phyloP scores from a whole-genome alignment of 2,113 vertebrate genomes.

The Nyctereutes procyonoides region DNA sequence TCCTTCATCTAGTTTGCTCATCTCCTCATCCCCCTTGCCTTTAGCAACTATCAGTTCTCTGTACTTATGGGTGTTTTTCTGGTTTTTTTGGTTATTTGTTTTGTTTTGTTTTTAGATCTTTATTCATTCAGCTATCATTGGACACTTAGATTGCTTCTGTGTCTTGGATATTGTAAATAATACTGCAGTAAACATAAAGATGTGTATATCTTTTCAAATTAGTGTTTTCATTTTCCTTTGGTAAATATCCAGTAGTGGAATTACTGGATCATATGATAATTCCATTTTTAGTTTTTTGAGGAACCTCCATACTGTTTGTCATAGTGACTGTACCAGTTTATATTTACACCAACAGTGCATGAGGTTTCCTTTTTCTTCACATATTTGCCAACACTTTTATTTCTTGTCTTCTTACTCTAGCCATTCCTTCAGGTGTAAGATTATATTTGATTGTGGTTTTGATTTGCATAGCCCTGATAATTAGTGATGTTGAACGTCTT shows the following conservation, averaged over 20 bases:
- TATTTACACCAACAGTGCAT: neutral
- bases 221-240: neutral
- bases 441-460: neutral
- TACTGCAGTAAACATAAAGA: neutral
- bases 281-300: neutral
- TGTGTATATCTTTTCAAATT: neutral
- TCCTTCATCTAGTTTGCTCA: neutral
- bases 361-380: neutral
- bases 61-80: neutral
- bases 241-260: neutral
- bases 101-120: neutral
- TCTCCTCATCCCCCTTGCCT: neutral
- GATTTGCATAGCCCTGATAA: neutral
- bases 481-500: neutral
- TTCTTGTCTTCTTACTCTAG: neutral
- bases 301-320: neutral
- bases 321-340: neutral
- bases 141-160: neutral
- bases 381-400: neutral
- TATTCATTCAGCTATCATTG: neutral
- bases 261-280: neutral
- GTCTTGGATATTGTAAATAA: neutral
- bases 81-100: neutral
- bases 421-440: neutral
- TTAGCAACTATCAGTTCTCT: neutral